Base-by-base conservation (phyloP, 2,113 vertebrate species). In the Cygnus atratus region DNA sequence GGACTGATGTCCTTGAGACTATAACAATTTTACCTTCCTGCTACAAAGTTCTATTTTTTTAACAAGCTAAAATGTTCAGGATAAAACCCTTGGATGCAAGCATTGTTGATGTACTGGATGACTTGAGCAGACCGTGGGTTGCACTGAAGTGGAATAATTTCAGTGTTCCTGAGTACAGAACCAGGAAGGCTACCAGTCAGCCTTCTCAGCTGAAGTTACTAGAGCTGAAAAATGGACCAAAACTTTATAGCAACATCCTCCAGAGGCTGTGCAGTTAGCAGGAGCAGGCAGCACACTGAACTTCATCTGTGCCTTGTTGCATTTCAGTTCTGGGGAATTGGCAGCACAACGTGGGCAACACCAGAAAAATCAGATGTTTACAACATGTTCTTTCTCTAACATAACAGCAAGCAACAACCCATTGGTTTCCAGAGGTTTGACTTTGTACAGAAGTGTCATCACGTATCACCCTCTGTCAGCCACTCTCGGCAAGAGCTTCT, bases 51-150 rank as follows among this genome's bases (percentile, higher is more conserved):
- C 63, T 31, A 76, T 14, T 37, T 39, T 57, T 91, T 87, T 28
- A 61, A 72, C 16, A 72, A 48, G 35, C 19, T 65, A 26, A 63
- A 88, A 70, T 28, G 9, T 37, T 61, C 9, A 3, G 4, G 8
- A 1, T 83, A 29, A 17, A 29, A 17, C 9, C 19, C 7, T 78
- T 43, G 37, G 15, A 37, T 35, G 13, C 16, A 62, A 39, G 20
- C 12, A 58, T 3, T 0, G 0, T 17, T 3, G 14, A 65, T 50
- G 44, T 61, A 65, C 12, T 54, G 35, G 7, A 46, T 68, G 29
- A 82, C n/a, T 35, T 73, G 37, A 78, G 52, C 28, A 66, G 77
- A 85, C 20, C 35, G 39, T 54, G 76, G 55, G 25, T 74, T 25
- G 24, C 28, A 62, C 41, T 35, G 76, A 66, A 33, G 25, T 61